Percentiles rank a stretch among this genome's conserved stretches.
phyloP scores from a whole-genome alignment of 2,888 invertebrate genomes.

The Himalopsyche anomala region DNA sequence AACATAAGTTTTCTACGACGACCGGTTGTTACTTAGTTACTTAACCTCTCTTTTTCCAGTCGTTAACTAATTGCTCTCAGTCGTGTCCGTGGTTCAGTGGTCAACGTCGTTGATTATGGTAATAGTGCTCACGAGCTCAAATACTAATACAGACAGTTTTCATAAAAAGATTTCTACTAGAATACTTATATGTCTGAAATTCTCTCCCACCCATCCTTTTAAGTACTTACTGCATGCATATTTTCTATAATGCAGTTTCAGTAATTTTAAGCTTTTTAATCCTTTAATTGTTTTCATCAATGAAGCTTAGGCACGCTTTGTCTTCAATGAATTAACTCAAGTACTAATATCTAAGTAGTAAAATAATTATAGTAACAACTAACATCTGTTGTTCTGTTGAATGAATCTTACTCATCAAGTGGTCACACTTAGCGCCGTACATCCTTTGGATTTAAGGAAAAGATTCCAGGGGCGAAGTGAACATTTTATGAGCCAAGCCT shows the following conservation, averaged over 20 bases:
- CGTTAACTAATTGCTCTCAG: too few species aligned
- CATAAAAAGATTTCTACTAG: too few species aligned
- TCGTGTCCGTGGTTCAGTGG: too few species aligned
- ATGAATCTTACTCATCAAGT: slow-evolving; percentile 53
- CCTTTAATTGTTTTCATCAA: slow-evolving; percentile 45
- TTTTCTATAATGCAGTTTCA: neutral
- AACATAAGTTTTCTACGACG: too few species aligned
- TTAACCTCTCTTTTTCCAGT: too few species aligned
- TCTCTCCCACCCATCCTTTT: too few species aligned
- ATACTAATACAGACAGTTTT: too few species aligned
- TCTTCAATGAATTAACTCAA: slow-evolving; percentile 49
- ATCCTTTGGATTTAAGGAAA: slow-evolving; percentile 55
- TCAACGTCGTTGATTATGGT: too few species aligned
- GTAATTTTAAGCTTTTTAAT: neutral
- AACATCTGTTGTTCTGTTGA: slow-evolving; percentile 47
- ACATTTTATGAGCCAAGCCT: neutral
- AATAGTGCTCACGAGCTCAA: too few species aligned
- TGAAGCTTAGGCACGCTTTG: slow-evolving; percentile 46
- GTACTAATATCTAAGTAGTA: slow-evolving; percentile 10
- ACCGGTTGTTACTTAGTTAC: too few species aligned
- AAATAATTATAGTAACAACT: slow-evolving; percentile 45
- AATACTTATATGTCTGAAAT: too few species aligned
- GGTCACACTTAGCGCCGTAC: slow-evolving; percentile 39
- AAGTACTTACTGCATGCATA: neutral
- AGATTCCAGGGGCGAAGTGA: neutral